Percentiles rank a stretch among this genome's conserved stretches.
phyloP scores from a whole-genome alignment of 2,113 vertebrate genomes.

The Tylochromis polylepis region DNA sequence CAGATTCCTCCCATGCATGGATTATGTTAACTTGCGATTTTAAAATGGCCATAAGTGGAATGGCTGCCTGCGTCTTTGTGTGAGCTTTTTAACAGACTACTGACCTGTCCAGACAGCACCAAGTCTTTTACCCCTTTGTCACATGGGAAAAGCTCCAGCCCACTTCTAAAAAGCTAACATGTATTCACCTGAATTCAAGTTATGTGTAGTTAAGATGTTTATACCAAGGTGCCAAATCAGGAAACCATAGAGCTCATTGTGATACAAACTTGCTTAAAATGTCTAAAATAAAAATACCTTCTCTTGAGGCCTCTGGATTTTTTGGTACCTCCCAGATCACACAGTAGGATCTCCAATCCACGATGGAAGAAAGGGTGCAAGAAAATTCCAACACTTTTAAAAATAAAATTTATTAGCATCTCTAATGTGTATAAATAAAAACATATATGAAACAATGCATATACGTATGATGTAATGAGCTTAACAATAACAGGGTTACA shows the following conservation, averaged over 20 bases:
- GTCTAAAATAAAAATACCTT: neutral
- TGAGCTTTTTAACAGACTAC: neutral
- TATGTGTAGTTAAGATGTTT: neutral
- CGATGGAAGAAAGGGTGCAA: constrained; percentile 3
- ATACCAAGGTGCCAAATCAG: neutral
- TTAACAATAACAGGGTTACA: constrained; percentile 83
- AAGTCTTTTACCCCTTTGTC: neutral
- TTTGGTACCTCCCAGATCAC: neutral
- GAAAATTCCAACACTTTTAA: constrained; percentile 76
- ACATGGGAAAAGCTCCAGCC: too few relatives aligned
- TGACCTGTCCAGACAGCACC: neutral
- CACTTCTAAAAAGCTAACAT: too few relatives aligned
- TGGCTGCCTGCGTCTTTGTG: too few relatives aligned
- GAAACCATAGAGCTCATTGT: neutral
- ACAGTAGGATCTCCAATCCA: neutral
- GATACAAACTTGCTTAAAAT: neutral
- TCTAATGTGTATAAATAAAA: constrained; percentile 88
- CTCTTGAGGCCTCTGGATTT: neutral
- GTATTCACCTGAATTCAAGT: neutral
- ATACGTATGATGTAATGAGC: constrained; percentile 81
- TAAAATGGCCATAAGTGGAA: neutral
- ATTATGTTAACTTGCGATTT: neutral
- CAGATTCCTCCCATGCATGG: neutral
- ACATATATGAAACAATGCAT: constrained; percentile 81
- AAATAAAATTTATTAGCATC: constrained; percentile 90